Evolutionary conservation across 1,140 invertebrate genomes (phyloP), one percentile per base, ranked within the genome.

Genomic region (Nasonia vitripennis): DNA sequence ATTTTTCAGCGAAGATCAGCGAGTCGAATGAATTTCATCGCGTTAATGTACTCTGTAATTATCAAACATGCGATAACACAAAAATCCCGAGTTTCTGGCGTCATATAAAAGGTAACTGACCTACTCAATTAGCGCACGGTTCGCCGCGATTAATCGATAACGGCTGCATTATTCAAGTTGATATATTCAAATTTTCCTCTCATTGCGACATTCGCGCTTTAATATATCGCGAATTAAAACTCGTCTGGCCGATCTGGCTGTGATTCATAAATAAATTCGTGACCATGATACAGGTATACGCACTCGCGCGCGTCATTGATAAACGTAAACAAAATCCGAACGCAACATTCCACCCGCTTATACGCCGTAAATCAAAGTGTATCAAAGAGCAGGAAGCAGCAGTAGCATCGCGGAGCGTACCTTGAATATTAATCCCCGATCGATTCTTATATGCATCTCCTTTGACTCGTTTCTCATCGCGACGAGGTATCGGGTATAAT

Each of bases 371-470:
- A 62, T 62, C 55, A 62, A 62, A 20, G 55, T 34, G 10, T 3
- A 71, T 71, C 31, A 27, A 71, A 62, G 55, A 62, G 23, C 23
- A 34, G 48, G 20, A 37, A 45, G 12, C 73, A 20, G 27, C 37
- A 45, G 12, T 37, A 20, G 27, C 37, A 12, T 51, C 41, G 17
- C 14, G 27, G 48, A 62, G 41, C 27, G n/a, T 77, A 45, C 70
- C 62, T 62, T 81, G 84, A 81, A 85, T 85, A 85, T 85, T 81
- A 37, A 85, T 85, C 51, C 37, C n/a, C 41, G n/a, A 81, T 85
- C 84, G 84, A 81, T 81, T 51, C 78, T 81, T 81, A 51, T 67
- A 55, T 62, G 23, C 78, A 51, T 75, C 34, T 45, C 7, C 77
- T 79, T 84, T 84, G 55, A 31, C 71, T 12, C 41, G 41, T 41